Evolutionary conservation across 2,113 vertebrate genomes (phyloP).

Genomic region (Oreochromis aureus): DNA sequence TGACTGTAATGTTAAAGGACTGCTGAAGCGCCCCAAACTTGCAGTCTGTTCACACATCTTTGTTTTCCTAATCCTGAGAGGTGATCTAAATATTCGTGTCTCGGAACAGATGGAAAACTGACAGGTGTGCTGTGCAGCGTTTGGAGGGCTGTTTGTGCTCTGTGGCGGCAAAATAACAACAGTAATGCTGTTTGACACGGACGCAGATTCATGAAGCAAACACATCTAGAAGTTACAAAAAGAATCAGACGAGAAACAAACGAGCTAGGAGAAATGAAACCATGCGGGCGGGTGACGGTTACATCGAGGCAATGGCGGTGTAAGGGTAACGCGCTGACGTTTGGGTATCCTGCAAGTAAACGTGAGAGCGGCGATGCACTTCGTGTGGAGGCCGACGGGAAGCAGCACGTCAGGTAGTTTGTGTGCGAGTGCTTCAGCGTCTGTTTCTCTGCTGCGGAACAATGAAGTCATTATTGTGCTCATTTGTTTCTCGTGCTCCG

Average conservation of each 20-base stretch:
- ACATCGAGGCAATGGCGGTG: not conserved
- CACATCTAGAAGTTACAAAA: not conserved
- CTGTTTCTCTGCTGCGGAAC: constrained; percentile 31
- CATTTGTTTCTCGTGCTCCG: constrained; percentile 11
- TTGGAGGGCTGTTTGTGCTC: not conserved
- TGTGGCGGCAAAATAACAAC: not conserved
- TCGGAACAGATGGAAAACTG: not conserved
- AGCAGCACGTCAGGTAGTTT: not conserved
- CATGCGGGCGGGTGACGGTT: not conserved
- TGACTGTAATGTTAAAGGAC: not conserved
- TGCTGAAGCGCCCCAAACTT: not conserved
- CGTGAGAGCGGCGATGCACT: rapidly evolving
- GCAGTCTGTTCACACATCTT: not conserved
- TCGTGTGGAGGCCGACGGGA: not conserved
- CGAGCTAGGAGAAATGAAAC: rapidly evolving
- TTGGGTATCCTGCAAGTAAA: not conserved
- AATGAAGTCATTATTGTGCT: constrained; percentile 56
- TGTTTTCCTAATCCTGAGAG: not conserved
- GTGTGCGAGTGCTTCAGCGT: not conserved
- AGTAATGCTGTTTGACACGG: not conserved
- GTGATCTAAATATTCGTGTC: not conserved
- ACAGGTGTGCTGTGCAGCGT: not conserved
- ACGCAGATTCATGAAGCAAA: not conserved
- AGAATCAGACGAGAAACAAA: not conserved
- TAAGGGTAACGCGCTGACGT: not conserved